A percentile compares a stretch with the other conserved stretches of the same genome.
Conservation (phyloP, 2,797 vertebrate genomes). For the Crenichthys baileyi region DNA sequence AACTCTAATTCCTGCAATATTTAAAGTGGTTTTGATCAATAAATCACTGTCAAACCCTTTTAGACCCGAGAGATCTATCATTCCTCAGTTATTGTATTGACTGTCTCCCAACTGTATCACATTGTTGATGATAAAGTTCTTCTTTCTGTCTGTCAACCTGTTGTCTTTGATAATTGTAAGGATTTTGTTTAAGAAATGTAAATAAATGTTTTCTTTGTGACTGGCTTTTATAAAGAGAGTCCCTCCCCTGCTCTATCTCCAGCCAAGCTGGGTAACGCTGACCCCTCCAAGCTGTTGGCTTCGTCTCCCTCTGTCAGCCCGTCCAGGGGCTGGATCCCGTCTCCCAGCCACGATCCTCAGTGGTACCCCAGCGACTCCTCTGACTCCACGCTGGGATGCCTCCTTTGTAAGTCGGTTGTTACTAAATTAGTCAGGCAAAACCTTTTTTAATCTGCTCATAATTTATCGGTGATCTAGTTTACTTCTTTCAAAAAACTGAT, state of each 20-base stretch:
- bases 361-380: conserved; percentile 98
- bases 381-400: conserved; percentile 93
- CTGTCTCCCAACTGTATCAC: too few relatives aligned
- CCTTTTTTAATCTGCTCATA: background rate
- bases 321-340: conserved; percentile 94
- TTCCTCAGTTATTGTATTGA: too few relatives aligned
- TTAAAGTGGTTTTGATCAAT: background rate
- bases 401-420: conserved; percentile 87
- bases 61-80: too few relatives aligned
- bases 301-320: conserved; percentile 92
- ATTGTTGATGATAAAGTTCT: too few relatives aligned
- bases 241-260: conserved; percentile 86
- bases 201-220: too few relatives aligned
- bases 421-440: background rate
- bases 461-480: background rate
- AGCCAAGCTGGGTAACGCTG: conserved; percentile 90
- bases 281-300: conserved; percentile 90
- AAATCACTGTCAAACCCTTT: background rate
- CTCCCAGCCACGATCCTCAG: conserved; percentile 97
- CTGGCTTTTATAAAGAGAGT: too few relatives aligned
- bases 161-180: too few relatives aligned
- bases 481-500: background rate
- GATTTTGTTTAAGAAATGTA: too few relatives aligned
- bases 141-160: too few relatives aligned
- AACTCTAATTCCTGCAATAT: background rate